These are phyloP conservation scores for Trematomus bernacchii DNA, from an alignment of 2,797 vertebrate genomes.

Conservation along the genomic window DNA sequence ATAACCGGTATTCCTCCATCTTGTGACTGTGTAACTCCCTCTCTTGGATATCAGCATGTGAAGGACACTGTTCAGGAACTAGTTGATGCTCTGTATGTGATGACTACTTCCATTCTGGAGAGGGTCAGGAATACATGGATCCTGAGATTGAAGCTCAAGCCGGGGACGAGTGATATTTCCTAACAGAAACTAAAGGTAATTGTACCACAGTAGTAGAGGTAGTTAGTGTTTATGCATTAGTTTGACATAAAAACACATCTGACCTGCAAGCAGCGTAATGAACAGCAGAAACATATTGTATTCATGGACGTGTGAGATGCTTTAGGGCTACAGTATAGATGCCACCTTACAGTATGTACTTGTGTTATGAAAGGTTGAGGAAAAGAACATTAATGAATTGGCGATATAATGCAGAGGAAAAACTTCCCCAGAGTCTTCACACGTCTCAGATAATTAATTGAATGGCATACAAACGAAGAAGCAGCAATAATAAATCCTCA, in stretches of 20 bases:
- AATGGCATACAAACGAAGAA: not conserved
- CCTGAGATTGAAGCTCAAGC: too few species aligned
- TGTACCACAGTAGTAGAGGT: not conserved
- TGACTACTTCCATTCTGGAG: too few species aligned
- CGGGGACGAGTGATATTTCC: too few species aligned
- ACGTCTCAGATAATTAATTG: slow-evolving; percentile 27
- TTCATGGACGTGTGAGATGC: slow-evolving; percentile 21
- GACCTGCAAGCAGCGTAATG: slow-evolving; percentile 12
- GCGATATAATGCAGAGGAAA: slow-evolving; percentile 10
- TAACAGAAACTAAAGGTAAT: not conserved
- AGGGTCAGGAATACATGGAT: too few species aligned
- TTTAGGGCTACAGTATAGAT: slow-evolving; percentile 23
- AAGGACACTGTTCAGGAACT: too few species aligned
- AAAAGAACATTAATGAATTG: slow-evolving; percentile 26
- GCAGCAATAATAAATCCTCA: slow-evolving; percentile 10
- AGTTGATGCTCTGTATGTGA: too few species aligned
- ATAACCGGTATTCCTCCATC: too few species aligned
- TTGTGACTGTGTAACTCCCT: too few species aligned
- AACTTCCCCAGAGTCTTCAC: slow-evolving; percentile 7
- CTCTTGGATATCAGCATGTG: too few species aligned
- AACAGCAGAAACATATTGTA: slow-evolving; percentile 26
- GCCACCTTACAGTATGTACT: slow-evolving; percentile 4
- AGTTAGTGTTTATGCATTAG: not conserved
- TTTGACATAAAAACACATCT: slow-evolving; percentile 3
- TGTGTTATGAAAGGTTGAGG: slow-evolving; percentile 15